Base-by-base conservation (phyloP, 2,888 invertebrate species). In the Pachycephus smyrnensis region DNA sequence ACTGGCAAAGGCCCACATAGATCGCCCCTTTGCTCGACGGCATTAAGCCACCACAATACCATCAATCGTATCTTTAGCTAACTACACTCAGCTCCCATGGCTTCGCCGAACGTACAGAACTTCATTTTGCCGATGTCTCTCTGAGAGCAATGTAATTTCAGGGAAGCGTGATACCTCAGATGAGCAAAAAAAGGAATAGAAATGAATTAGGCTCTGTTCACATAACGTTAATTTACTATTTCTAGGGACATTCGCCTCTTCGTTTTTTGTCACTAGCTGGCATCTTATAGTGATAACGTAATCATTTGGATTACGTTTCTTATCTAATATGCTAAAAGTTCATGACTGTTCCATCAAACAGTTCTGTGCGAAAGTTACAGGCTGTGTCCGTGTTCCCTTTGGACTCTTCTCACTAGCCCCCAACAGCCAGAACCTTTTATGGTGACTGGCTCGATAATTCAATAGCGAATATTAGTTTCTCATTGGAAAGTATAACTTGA, bases 371-470 rank as follows among this genome's bases (percentile, higher is more conserved):
- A 80, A 79, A 80, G 82, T 79, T 79, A 75, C 81, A 73, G 82
- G 76, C 80, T 82, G 76, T 75, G 80, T 84, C 84, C 83, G 79
- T 86, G 81, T 85, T 82, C 78, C 55, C 40, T 84, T 82, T 80
- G 82, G 83, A 30, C 82, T 83, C 81, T 83, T 79, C 84, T 77
- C 79, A 77, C 80, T 77, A 77, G 84, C 83, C 81, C 82, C 79
- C 78, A 84, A 83, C 86, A 86, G 86, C 84, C 85, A 86, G 84
- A 79, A 85, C 81, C 85, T 85, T 84, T 81, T 82, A 82, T 84
- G 83, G 83, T 82, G 84, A 82, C 83, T 82, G 81, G 81, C 78
- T 75, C 80, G 77, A 80, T 81, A 80, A 77, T 77, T 68, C 78
- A 80, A 74, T 77, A 77, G 79, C 79, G 75, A 77, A 79, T 75